A percentile compares a stretch with the other conserved stretches of the same genome.
Conservation (phyloP, 1,140 invertebrate species). For the Caenorhabditis latens region DNA sequence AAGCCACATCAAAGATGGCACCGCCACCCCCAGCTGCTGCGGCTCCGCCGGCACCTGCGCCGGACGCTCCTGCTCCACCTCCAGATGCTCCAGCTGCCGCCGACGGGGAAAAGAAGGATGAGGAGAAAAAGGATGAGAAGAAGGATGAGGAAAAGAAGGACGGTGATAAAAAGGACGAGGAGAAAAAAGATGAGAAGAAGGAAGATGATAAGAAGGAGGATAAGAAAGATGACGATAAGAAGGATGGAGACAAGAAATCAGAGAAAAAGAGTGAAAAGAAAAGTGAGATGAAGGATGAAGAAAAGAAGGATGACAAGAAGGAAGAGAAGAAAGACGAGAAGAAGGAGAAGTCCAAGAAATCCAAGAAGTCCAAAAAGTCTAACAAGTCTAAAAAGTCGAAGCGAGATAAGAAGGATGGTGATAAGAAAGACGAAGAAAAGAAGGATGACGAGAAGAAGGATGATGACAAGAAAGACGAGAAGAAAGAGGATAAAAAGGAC, state of each 20-base stretch:
- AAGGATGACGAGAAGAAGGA: not conserved
- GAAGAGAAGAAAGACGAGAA: not conserved
- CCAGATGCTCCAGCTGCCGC: not conserved
- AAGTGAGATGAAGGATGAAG: not conserved
- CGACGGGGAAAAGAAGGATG: not conserved
- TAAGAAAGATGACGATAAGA: not conserved
- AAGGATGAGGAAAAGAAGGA: not conserved
- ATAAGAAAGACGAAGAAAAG: not conserved
- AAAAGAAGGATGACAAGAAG: not conserved
- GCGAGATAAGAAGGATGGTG: not conserved
- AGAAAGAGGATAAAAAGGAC: too few relatives aligned
- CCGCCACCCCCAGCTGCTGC: not conserved
- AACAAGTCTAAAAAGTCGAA: not conserved
- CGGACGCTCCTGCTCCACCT: too few relatives aligned
- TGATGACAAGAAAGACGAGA: not conserved
- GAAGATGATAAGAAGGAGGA: not conserved
- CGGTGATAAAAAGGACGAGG: not conserved
- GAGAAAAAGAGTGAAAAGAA: conserved; percentile 8
- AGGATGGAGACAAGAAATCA: not conserved
- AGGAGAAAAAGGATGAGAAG: not conserved
- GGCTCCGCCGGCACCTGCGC: too few relatives aligned
- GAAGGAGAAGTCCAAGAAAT: not conserved
- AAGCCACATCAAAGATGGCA: not conserved
- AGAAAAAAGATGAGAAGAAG: not conserved
- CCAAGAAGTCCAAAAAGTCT: conserved; percentile 7